Percentiles rank a stretch among this genome's conserved stretches.
Conservation (phyloP, 2,888 invertebrate species). For the Galerucella nymphaeae region DNA sequence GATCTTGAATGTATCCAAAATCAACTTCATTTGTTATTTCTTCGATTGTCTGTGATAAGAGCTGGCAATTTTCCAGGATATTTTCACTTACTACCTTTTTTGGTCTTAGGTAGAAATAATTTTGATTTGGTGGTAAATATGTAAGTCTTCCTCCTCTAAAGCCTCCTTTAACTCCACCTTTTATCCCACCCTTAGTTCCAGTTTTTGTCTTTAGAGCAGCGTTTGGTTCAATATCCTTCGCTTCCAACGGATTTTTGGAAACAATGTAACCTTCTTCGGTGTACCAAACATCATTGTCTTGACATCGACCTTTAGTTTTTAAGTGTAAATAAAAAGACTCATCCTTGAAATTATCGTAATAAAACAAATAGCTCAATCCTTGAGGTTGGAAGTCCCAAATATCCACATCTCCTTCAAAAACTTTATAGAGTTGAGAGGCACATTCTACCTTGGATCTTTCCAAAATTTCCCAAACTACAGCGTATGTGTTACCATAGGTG, state of each 20-base stretch:
- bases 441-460: not conserved
- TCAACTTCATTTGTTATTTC: constrained; percentile 21
- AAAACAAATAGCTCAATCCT: not conserved
- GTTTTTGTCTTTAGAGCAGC: not conserved
- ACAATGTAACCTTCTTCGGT: constrained; percentile 13
- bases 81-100: constrained; percentile 5
- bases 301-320: not conserved
- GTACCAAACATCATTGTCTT: constrained; percentile 7
- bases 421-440: not conserved
- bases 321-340: not conserved
- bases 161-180: constrained; percentile 8
- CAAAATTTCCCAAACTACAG: constrained; percentile 15
- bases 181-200: not conserved
- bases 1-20: constrained; percentile 15
- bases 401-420: constrained; percentile 1
- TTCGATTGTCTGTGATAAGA: constrained; percentile 15
- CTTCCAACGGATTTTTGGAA: not conserved
- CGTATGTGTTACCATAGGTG: not conserved
- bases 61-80: constrained; percentile 5
- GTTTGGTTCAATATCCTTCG: not conserved
- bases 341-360: not conserved
- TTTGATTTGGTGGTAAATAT: not conserved
- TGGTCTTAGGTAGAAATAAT: not conserved
- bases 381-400: not conserved
- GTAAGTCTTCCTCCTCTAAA: not conserved